Evolutionary conservation across 2,888 invertebrate genomes (phyloP).

Genomic region (Thereva unica): DNA sequence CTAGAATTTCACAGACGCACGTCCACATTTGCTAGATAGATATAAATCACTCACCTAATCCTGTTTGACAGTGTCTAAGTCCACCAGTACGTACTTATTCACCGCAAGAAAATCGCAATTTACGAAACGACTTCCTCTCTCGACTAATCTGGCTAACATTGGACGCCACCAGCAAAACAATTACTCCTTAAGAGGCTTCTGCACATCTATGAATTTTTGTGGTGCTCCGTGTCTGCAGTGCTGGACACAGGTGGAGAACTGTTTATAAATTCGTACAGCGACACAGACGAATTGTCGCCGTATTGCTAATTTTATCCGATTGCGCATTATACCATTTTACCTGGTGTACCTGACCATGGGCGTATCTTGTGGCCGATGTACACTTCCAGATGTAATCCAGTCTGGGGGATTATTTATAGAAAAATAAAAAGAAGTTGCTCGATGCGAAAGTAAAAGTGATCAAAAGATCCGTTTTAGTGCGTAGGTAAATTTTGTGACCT

Average conservation of each 20-base stretch:
- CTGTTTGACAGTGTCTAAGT: constrained; percentile 28
- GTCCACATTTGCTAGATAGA: constrained; percentile 10
- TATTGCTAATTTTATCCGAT: constrained; percentile 24
- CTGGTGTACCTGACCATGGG: constrained; percentile 1
- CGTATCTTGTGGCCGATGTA: constrained; percentile 2
- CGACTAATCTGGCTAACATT: too few species aligned
- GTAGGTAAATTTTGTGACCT: background rate
- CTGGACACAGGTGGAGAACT: constrained; percentile 11
- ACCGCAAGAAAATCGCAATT: too few species aligned
- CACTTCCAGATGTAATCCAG: constrained; percentile 6
- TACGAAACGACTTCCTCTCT: too few species aligned
- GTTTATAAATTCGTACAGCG: constrained; percentile 19
- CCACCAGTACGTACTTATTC: constrained; percentile 3
- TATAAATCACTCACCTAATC: constrained; percentile 28
- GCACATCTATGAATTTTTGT: constrained; percentile 7
- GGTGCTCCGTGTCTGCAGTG: background rate
- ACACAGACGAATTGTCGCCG: constrained; percentile 27
- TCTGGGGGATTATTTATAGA: background rate
- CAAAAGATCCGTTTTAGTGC: constrained; percentile 2
- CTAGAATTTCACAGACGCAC: constrained; percentile 8
- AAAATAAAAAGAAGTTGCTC: constrained; percentile 6
- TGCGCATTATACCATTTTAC: background rate
- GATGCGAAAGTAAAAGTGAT: constrained; percentile 23
- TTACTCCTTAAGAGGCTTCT: constrained; percentile 6
- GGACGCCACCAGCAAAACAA: background rate